Base-by-base conservation (phyloP, 2,888 invertebrate species). In the Morpho helenor region DNA sequence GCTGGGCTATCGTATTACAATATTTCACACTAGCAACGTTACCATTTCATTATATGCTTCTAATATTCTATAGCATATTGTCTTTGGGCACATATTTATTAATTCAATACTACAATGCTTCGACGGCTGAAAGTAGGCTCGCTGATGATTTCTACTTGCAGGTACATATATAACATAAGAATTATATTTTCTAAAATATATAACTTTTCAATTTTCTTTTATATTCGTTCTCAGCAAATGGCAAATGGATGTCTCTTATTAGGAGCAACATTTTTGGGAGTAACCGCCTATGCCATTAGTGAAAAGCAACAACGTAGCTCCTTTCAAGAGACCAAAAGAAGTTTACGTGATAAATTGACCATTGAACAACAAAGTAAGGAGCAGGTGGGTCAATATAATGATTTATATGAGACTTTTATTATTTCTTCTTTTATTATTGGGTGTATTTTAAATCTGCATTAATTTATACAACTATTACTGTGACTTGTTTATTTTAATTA, bases 281-380 rank as follows among this genome's bases (percentile, higher is more conserved):
- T 72, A 47, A 78, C 80, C 8, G 81, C 86, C 39, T 88, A 82
- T 65, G 82, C 94, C 16, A 91, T 97, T 65, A 96, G 96, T 68
- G 97, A 98, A 80, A 94, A 95, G 67, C 96, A 97, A 82, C 97
- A 97, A 75, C 92, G 97, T 50, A 92, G 95, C 59, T 97, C 98
- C 49, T 98, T 98, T 79, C 91, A 96, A 64, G 97, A 98, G 83
- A 97, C 98, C 5, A 95, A 97, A 75, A 95, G 96, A 83, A 97
- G 97, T 72, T 91, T 98, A 66, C 96, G 97, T 76, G 96, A 97
- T 69, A 98, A 97, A 84, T 93, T 97, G 73, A 95, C 97, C 57
- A 97, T 98, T 69, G 98, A 98, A 84, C 97, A 98, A 78, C 97
- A 98, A 82, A 96, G 97, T 67, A 96, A 96, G 60, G 97, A 98